Percentiles rank a stretch among this genome's conserved stretches.
Evolutionary conservation across 2,113 vertebrate genomes (phyloP).

Genomic region (Papio anubis): DNA sequence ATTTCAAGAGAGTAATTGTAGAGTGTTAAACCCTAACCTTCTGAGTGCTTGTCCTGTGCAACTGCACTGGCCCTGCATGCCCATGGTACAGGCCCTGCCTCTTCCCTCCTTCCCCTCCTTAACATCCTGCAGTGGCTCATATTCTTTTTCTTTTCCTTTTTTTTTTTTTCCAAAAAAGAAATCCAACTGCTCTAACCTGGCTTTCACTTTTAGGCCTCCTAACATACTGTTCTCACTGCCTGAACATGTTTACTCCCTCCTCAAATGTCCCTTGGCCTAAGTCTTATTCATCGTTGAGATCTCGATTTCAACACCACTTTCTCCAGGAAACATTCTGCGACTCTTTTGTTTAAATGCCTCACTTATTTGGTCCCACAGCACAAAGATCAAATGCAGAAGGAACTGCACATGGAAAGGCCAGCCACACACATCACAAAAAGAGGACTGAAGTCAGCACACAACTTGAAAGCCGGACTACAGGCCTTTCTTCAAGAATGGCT

Average conservation of each 20-base stretch:
- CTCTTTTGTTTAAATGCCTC: not conserved
- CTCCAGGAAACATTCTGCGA: not conserved
- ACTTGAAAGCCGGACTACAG: not conserved
- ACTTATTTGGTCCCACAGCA: not conserved
- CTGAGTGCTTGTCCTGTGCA: not conserved
- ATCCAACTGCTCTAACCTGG: not conserved
- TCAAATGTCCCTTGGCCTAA: too few relatives aligned
- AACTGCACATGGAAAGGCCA: not conserved
- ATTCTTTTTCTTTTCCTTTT: not conserved
- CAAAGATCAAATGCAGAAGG: not conserved
- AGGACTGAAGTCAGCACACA: not conserved
- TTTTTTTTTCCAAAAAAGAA: not conserved
- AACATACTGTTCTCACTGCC: not conserved
- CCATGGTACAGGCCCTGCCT: not conserved
- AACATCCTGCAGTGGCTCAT: not conserved
- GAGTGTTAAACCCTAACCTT: not conserved
- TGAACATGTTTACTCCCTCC: not conserved
- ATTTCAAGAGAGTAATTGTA: not conserved
- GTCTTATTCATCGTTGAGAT: not conserved
- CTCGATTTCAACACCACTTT: not conserved
- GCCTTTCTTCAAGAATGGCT: not conserved
- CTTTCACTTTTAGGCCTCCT: not conserved
- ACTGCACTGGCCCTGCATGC: not conserved
- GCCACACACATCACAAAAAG: not conserved
- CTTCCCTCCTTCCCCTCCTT: not conserved